Base-by-base conservation (phyloP, 2,888 invertebrate species). In the Quadroppia sp. region DNA sequence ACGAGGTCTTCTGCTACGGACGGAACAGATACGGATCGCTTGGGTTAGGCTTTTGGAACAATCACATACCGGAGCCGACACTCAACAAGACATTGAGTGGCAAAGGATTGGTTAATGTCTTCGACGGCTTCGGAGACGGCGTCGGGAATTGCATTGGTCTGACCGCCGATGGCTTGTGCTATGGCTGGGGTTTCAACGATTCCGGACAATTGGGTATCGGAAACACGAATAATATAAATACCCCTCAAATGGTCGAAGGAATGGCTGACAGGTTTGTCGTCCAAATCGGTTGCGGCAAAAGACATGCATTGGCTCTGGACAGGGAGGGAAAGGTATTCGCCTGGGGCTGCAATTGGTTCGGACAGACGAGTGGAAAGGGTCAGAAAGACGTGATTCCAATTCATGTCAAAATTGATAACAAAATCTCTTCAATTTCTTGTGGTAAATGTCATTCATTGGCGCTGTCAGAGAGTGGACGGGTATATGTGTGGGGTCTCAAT, bases 101-200 rank as follows among this genome's bases (percentile, higher is more conserved):
- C 56, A 56, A 56, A 56, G 28, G 28, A 17, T 17, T 56, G 28
- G 15, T 23, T 13, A 30, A 56, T 23, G 25, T 17, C 56, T 56
- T 25, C 28, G n/a, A n/a, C n/a, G n/a, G n/a, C n/a, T n/a, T n/a
- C n/a, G n/a, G n/a, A n/a, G n/a, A n/a, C n/a, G 56, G 56, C 15
- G 4, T 28, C 13, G 56, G 28, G 11, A 25, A 56, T 23, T 28
- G 25, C 11, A 13, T 56, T 2, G 56, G 23, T 2, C 56, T 56
- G 6, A 56, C 56, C 15, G 7, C 2, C 3, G 30, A 13, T 17
- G 56, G 56, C 15, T 28, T 17, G 30, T 28, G 28, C 56, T 56
- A 56, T 30, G 20, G 69, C 32, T 73, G 73, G 73, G 73, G 73
- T 32, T 25, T 69, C 45, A 73, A 73, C 50, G 50, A 30, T 11